Percentiles rank a stretch among this genome's conserved stretches.
Conservation (phyloP, 2,888 invertebrate genomes). For the Polyploca ridens region DNA sequence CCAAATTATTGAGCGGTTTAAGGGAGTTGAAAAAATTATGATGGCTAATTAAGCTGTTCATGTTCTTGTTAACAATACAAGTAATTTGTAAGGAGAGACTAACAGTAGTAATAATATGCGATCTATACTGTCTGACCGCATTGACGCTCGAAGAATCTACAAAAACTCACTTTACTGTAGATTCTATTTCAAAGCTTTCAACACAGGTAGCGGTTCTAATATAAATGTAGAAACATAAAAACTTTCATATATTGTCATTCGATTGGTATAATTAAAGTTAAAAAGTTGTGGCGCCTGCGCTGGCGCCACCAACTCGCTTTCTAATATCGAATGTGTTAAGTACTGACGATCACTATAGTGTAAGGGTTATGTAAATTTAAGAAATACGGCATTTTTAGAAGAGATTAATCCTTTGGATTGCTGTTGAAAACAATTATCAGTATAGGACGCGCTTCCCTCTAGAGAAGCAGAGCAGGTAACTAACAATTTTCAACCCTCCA, state of each 20-base stretch:
- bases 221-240: slow-evolving; percentile 30
- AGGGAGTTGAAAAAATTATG: no score
- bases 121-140: background rate
- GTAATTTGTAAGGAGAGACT: no score
- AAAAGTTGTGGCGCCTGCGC: slow-evolving; percentile 50
- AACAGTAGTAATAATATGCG: background rate
- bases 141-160: background rate
- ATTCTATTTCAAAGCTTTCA: background rate
- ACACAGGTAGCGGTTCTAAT: slow-evolving; percentile 6
- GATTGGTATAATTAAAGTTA: slow-evolving; percentile 58
- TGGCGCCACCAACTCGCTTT: slow-evolving; percentile 69
- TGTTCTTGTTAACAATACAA: no score
- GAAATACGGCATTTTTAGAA: no score
- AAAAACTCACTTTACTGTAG: background rate
- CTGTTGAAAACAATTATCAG: no score
- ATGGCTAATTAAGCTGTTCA: no score
- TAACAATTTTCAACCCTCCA: no score
- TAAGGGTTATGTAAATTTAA: background rate
- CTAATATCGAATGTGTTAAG: slow-evolving; percentile 62
- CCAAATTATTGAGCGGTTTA: no score
- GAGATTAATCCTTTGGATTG: no score
- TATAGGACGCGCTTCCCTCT: no score
- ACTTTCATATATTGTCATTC: slow-evolving; percentile 45
- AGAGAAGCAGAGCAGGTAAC: no score
- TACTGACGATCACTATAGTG: slow-evolving; percentile 37